These are phyloP conservation scores for Drosophila serrata DNA, from an alignment of 1,140 invertebrate species.

Conservation along the genomic window DNA sequence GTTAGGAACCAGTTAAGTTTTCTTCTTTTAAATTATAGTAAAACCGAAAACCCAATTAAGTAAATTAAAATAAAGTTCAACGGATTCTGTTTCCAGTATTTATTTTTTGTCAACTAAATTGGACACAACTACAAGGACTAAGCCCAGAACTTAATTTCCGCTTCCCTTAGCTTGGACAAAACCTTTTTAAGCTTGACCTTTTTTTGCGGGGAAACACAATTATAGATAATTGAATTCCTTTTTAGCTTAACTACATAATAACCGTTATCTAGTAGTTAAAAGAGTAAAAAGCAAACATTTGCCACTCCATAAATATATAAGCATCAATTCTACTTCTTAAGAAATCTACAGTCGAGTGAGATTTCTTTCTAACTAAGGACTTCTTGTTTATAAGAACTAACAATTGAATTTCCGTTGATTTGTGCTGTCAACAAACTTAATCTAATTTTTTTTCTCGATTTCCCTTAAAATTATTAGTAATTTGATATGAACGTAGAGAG, in stretches of 20 bases:
- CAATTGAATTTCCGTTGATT: not conserved
- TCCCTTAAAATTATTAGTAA: not conserved
- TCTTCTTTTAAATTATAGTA: not conserved
- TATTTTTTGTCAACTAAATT: too few relatives aligned
- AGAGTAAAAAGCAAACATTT: not conserved
- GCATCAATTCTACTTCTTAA: too few relatives aligned
- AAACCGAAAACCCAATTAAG: not conserved
- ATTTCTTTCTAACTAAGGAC: too few relatives aligned
- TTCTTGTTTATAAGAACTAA: slow-evolving; percentile 5
- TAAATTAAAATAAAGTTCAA: not conserved
- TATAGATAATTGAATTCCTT: not conserved
- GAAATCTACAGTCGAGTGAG: too few relatives aligned
- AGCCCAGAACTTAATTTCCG: not conserved
- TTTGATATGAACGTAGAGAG: slow-evolving; percentile 13
- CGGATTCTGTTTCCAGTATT: not conserved
- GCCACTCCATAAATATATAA: not conserved
- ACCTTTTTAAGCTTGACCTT: not conserved
- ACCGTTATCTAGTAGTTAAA: not conserved
- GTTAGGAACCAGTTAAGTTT: not conserved
- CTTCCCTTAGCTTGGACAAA: too few relatives aligned
- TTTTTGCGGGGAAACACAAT: not conserved
- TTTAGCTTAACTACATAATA: not conserved
- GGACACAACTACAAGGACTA: not conserved
- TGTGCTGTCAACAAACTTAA: not conserved
- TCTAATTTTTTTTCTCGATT: not conserved